These are phyloP conservation scores for Pachliopta kotzebuea DNA, from an alignment of 2,888 invertebrate genomes.

Conservation along the genomic window DNA sequence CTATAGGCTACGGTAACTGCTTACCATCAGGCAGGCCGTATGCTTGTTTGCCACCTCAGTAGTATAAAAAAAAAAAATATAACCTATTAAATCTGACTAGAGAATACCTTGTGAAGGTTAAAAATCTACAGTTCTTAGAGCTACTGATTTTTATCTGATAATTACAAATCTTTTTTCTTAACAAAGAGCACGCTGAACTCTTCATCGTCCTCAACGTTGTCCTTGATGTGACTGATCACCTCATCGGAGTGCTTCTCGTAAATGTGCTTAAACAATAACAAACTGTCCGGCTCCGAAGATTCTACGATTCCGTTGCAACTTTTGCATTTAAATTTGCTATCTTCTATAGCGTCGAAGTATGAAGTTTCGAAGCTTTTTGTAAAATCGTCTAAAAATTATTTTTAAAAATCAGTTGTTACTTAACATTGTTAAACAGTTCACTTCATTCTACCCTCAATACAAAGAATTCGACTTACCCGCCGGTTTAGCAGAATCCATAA, in stretches of 20 bases:
- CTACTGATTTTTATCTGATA: background rate
- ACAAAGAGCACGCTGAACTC: slow-evolving; percentile 26
- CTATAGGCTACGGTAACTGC: too few relatives aligned
- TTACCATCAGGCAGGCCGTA: too few relatives aligned
- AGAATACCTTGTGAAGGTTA: background rate
- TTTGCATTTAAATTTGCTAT: slow-evolving; percentile 23
- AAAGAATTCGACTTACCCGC: slow-evolving; percentile 9
- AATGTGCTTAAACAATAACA: slow-evolving; percentile 26
- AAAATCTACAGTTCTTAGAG: background rate
- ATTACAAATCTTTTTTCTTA: slow-evolving; percentile 18
- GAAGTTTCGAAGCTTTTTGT: slow-evolving; percentile 24
- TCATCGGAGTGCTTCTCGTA: slow-evolving; percentile 25
- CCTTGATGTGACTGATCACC: slow-evolving; percentile 12
- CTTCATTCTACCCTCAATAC: background rate
- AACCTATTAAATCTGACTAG: background rate
- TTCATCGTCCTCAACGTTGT: slow-evolving; percentile 10
- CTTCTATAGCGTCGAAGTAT: slow-evolving; percentile 20
- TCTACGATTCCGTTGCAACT: slow-evolving; percentile 19
- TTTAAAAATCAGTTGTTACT: background rate
- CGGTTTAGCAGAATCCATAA: slow-evolving; percentile 1
- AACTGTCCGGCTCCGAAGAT: slow-evolving; percentile 2
- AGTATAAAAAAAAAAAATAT: too few relatives aligned
- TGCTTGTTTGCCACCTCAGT: too few relatives aligned
- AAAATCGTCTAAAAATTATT: slow-evolving; percentile 15
- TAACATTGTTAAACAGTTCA: background rate